Base-by-base conservation (phyloP, 2,797 vertebrate genomes). In the Mormyrus proboscirostris region DNA sequence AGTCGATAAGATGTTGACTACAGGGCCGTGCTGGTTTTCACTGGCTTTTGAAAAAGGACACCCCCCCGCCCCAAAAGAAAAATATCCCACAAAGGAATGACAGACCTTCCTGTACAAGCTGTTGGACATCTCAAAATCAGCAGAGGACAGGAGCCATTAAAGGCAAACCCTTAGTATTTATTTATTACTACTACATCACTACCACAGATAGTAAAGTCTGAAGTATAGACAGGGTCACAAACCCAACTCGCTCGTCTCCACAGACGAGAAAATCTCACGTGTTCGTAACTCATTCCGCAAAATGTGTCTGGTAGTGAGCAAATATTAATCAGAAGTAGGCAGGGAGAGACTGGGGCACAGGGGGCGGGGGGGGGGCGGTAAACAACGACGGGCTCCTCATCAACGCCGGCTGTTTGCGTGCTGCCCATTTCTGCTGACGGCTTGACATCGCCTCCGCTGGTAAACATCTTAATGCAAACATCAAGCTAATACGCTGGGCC, bases 391-490 rank as follows among this genome's bases (percentile, higher is more conserved):
- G 49, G 22, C 3, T 38, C 10, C 25, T 86, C 50, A 86, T 55
- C 47, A 86, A 50, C 9, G 25, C 84, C 25, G 50, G 14, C 22
- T 33, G 50, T 86, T 86, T 86, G 84, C 49, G 5, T 1, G 50
- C 49, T 10, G 9, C 50, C 25, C 5, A 10, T 29, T 86, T 86
- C 84, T 53, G 84, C 84, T 86, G 84, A 86, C 49, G 47, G 19
- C 84, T 22, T 10, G 8, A 86, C 47, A 22, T 29, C 49, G 84
- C 41, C 25, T 4, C 50, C 10, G 10, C 38, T 19, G 50, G 49
- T 86, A 86, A 86, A 86, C 84, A 86, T 53, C 19, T 53, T 55
- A 55, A 86, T 53, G 84, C 84, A 86, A 86, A 86, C 84, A 86
- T 16, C 22, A 53, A 19, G 84, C 25, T 86, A 55, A 86, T 33